Evolutionary conservation across 2,797 vertebrate genomes (phyloP).

Genomic region (Tarsius wallacei): DNA sequence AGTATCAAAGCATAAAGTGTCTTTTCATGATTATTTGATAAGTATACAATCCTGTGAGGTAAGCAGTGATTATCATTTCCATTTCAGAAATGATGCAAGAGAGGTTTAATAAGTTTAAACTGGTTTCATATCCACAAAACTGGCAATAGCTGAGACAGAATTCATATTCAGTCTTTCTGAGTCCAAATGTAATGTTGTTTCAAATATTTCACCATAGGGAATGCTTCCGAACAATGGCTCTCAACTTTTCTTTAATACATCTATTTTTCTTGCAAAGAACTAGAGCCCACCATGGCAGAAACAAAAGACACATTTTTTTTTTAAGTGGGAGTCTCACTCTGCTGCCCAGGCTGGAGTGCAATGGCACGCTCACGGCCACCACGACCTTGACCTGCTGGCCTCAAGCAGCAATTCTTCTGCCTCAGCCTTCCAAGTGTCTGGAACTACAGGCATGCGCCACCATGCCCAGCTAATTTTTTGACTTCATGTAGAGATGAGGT

Average conservation of each 20-base stretch:
- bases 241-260: background rate
- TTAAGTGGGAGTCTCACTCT: no score
- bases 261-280: background rate
- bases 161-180: background rate
- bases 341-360: no score
- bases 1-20: background rate
- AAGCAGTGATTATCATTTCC: background rate
- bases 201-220: background rate
- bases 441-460: no score
- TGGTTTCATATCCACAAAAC: background rate
- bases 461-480: no score
- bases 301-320: background rate
- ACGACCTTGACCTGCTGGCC: no score
- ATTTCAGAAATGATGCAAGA: constrained; percentile 1
- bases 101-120: background rate
- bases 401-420: no score
- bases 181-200: background rate
- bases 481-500: no score
- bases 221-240: background rate
- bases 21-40: constrained; percentile 37
- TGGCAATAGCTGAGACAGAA: background rate
- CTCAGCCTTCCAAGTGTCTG: no score
- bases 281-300: background rate
- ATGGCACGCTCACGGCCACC: no score
- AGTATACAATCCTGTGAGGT: background rate